These are phyloP conservation scores for Champsocephalus esox DNA, from an alignment of 2,797 vertebrate species.

Conservation along the genomic window DNA sequence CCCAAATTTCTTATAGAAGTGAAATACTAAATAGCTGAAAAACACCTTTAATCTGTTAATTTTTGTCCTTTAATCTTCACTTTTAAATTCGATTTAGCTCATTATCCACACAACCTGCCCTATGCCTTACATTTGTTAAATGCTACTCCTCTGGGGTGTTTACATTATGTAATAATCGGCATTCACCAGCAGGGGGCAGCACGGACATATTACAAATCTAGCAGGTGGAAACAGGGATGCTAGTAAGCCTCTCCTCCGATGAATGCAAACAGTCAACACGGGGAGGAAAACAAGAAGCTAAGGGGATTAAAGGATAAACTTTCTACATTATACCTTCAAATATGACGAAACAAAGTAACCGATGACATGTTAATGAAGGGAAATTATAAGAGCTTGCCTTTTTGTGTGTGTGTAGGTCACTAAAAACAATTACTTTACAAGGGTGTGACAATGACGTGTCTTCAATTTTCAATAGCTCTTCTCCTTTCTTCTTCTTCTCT, in stretches of 20 bases:
- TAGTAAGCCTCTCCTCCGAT: neutral
- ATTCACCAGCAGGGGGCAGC: constrained; percentile 71
- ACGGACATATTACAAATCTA: constrained; percentile 7
- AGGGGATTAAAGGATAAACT: constrained; percentile 23
- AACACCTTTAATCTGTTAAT: neutral
- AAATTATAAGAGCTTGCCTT: constrained; percentile 40
- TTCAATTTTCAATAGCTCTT: constrained; percentile 57
- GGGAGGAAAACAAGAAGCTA: constrained; percentile 23
- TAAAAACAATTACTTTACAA: constrained; percentile 45
- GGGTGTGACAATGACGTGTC: constrained; percentile 6
- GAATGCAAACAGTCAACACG: constrained; percentile 9
- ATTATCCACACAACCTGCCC: too few species aligned
- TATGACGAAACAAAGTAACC: constrained; percentile 41
- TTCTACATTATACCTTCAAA: constrained; percentile 18
- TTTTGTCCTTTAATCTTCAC: too few species aligned
- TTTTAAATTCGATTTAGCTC: too few species aligned
- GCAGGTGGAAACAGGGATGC: constrained; percentile 15
- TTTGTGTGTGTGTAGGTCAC: constrained; percentile 23
- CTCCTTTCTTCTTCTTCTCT: constrained; percentile 59
- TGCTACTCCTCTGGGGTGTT: neutral
- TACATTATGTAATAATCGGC: constrained; percentile 20
- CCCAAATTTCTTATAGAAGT: neutral
- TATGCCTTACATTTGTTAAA: too few species aligned
- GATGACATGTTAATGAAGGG: constrained; percentile 42
- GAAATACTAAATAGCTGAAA: neutral